Evolutionary conservation across 1,140 invertebrate species (phyloP).

Genomic region (Adelges cooleyi): DNA sequence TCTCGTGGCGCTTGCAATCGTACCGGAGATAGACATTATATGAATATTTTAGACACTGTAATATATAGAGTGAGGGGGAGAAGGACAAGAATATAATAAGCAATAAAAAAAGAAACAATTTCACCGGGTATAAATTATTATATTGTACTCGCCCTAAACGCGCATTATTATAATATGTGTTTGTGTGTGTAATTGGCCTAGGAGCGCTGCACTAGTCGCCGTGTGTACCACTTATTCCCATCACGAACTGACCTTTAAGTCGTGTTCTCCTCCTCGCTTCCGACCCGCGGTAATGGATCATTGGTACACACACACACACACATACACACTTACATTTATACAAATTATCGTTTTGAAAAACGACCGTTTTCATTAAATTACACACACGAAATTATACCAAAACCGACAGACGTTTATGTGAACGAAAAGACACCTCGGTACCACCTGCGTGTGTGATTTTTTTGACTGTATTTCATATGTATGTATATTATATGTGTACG

Average conservation of each 20-base stretch:
- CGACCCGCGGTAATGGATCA: constrained; percentile 8
- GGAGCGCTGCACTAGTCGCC: no score
- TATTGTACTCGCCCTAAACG: no score
- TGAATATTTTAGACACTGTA: no score
- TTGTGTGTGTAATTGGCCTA: constrained; percentile 15
- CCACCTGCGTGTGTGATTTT: constrained; percentile 6
- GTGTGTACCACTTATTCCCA: constrained; percentile 9
- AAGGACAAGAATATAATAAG: no score
- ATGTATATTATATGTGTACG: neutral
- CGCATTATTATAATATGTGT: neutral
- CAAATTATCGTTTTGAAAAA: constrained; percentile 28
- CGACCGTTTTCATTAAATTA: constrained; percentile 28
- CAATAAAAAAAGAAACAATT: no score
- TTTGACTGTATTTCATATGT: neutral
- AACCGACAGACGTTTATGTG: constrained; percentile 15
- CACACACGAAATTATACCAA: constrained; percentile 20
- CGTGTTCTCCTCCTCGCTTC: neutral
- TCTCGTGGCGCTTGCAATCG: no score
- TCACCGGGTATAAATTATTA: no score
- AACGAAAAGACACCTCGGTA: neutral
- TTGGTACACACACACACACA: neutral
- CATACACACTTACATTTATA: no score
- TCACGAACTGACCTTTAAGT: constrained; percentile 23
- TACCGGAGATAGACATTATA: no score
- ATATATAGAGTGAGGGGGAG: no score